Evolutionary conservation across 2,888 invertebrate genomes (phyloP).

Genomic region (Ochropacha duplaris): DNA sequence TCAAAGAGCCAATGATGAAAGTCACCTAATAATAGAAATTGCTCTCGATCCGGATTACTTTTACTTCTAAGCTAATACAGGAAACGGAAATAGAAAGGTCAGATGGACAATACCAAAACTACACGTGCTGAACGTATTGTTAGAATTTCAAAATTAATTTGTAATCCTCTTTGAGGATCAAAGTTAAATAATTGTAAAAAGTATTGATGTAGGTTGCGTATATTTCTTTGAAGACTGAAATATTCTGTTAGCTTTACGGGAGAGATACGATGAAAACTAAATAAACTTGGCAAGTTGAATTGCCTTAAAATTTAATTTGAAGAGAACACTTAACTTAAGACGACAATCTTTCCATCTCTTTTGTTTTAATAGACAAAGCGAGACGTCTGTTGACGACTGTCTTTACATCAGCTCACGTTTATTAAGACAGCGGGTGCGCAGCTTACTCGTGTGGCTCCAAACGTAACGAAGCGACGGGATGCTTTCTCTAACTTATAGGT

Average conservation of each 20-base stretch:
- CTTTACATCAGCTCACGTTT: slow-evolving; percentile 33
- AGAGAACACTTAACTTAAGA: slow-evolving; percentile 50
- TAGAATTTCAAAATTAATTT: not conserved
- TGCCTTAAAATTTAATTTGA: slow-evolving; percentile 51
- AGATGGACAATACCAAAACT: not conserved
- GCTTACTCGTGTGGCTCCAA: not conserved
- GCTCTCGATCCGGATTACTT: not conserved
- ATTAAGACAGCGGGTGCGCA: slow-evolving; percentile 15
- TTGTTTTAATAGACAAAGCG: slow-evolving; percentile 45
- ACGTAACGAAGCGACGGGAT: not conserved
- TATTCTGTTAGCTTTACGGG: not conserved
- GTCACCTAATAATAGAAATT: not conserved
- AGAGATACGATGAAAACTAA: not conserved
- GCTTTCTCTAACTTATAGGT: not conserved
- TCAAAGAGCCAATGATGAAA: not conserved
- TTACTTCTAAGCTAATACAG: not conserved
- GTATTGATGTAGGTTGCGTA: not conserved
- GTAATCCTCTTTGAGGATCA: not conserved
- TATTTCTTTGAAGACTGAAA: not conserved
- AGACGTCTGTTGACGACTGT: slow-evolving; percentile 31
- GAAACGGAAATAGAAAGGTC: not conserved
- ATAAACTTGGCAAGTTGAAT: slow-evolving; percentile 22
- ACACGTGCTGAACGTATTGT: not conserved
- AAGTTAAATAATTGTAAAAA: not conserved
- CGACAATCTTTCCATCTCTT: slow-evolving; percentile 40